Evolutionary conservation across 30 jellyfish, hydroid and myxozoan species (phyloP), one percentile per base, ranked within the genome.

Genomic region (Chironex yamaguchii): DNA sequence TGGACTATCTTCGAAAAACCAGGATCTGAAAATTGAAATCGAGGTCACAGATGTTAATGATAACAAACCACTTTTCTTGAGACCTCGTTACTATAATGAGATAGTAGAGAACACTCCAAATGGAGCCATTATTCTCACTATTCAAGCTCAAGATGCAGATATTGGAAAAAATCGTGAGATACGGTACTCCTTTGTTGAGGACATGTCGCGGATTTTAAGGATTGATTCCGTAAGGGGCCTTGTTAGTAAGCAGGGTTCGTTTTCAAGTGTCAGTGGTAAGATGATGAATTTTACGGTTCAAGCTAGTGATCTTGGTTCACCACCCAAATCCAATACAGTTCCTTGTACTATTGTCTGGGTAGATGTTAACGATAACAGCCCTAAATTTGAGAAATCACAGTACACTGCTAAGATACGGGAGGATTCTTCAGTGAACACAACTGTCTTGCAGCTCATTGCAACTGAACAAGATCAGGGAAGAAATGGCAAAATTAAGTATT

Each of bases 31-130:
- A 21, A 34, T 87, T 27, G 77, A 36, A 26, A 58, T 80, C 21
- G 52, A 22, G 12, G 79, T 77, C 12, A 79, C 35, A 20, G 97
- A 89, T 51, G 79, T 67, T 20, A 89, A 89, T 52, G 97, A 89
- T 52, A 87, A 87, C 77, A 33, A 81, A 12, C 96, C 96, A 25
- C 31, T 4, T n/a, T 87, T 87, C 36, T 32, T 48, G 75, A 80
- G 67, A 62, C 86, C 87, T 17, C 67, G 26, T 22, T 68, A 72
- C 29, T 24, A 34, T 70, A 82, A 65, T 3, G 95, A 81, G 48
- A 88, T 90, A 11, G 67, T 75, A 26, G 97, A 90, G 71, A 83
- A 83, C 74, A 82, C 95, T 17, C 88, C 90, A 13, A 85, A 76
- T 23, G 96, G 91, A 11, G 48, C 91, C 9, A 76, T 87, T 24